Base-by-base conservation (phyloP, 2,888 invertebrate genomes). In the Perizoma flavofasciatum region DNA sequence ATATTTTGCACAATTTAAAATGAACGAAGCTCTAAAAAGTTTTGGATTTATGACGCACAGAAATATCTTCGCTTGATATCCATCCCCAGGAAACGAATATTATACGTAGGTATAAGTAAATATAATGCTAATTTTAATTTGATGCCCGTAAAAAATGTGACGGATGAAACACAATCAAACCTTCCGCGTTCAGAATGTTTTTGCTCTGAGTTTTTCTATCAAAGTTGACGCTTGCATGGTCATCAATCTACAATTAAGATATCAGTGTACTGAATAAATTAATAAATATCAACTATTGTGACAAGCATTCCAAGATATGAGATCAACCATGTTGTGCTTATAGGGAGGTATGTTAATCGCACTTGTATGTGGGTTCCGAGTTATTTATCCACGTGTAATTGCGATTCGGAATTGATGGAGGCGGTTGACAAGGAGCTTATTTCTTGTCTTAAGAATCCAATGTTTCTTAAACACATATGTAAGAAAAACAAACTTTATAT, bases 221-320 rank as follows among this genome's bases (percentile, higher is more conserved):
- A 51, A 59, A 66, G 69, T 70, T 73, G 72, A 73, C 67, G 69
- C 70, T 66, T 74, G 72, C 77, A 73, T 75, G 77, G 73, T 68
- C 78, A 77, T 79, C 73, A 75, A 80, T 78, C 78, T 77, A 79
- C 77, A 85, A 86, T 88, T 84, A 86, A 83, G 82, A 84, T 84
- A 81, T 82, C 78, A 81, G 71, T 71, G 73, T 73, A 69, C 65
- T 70, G 72, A 78, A 81, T 80, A 74, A 79, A 83, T 73, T 77
- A 56, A 60, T 22, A 22, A 22, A 22, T 58, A 64, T 22, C 40
- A 54, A 73, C 68, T 73, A 79, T 76, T 81, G 78, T 81, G 82
- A 82, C 83, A 81, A 73, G 78, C 78, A 74, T 78, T 73, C 75
- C 69, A 69, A 82, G 81, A 73, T 79, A 86, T 85, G 81, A 87